Percentiles rank a stretch among this genome's conserved stretches.
phyloP scores from a whole-genome alignment of 1,140 invertebrate species.

The Eueides isabella region DNA sequence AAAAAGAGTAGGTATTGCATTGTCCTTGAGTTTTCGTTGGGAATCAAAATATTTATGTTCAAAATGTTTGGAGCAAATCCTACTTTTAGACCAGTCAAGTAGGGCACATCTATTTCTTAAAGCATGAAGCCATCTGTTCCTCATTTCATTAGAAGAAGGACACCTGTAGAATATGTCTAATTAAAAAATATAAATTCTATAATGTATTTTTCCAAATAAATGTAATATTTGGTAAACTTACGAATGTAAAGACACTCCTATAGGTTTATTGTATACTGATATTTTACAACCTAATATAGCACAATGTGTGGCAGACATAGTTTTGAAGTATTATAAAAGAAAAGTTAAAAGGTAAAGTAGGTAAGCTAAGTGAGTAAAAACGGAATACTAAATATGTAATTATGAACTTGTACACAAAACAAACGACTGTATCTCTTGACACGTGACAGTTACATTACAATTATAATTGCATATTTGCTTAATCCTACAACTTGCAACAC shows the following conservation, averaged over 20 bases:
- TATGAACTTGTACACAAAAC: neutral
- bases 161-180: conserved; percentile 52
- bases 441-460: no score
- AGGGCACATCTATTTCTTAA: conserved; percentile 63
- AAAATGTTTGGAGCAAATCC: conserved; percentile 73
- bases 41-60: conserved; percentile 66
- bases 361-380: no score
- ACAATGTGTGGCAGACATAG: conserved; percentile 45
- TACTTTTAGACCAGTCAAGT: conserved; percentile 66
- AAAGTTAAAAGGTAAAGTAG: no score
- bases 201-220: neutral
- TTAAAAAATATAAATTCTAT: conserved; percentile 6
- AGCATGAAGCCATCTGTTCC: conserved; percentile 65
- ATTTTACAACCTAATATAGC: conserved; percentile 61
- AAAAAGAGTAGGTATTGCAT: conserved; percentile 68
- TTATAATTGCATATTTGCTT: no score
- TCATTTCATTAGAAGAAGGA: conserved; percentile 59
- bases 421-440: neutral
- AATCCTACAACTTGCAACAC: no score
- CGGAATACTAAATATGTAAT: no score
- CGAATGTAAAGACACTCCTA: conserved; percentile 56
- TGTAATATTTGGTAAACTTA: conserved; percentile 45
- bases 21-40: conserved; percentile 57
- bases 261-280: conserved; percentile 57
- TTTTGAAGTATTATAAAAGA: neutral